These are phyloP conservation scores for Scytalopus superciliaris DNA, from an alignment of 2,113 vertebrate genomes.

Conservation along the genomic window DNA sequence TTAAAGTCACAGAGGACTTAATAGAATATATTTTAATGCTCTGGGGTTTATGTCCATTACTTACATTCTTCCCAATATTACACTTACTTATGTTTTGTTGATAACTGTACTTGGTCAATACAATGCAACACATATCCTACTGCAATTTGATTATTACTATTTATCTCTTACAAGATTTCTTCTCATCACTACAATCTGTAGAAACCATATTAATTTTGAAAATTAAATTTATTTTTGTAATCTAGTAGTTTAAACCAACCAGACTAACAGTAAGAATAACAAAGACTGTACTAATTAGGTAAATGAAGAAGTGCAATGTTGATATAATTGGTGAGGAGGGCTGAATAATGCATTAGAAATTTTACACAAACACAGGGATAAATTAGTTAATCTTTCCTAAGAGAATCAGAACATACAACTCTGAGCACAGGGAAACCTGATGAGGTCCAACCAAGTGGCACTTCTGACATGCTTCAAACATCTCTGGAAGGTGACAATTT, in stretches of 20 bases:
- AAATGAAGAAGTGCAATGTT: not conserved
- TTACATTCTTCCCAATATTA: not conserved
- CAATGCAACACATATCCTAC: rapidly evolving
- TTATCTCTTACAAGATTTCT: not conserved
- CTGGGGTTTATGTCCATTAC: not conserved
- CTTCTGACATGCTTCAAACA: not conserved
- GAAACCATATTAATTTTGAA: not conserved
- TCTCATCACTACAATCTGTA: not conserved
- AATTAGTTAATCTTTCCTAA: not conserved
- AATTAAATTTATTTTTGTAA: not conserved
- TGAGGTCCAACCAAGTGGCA: not conserved
- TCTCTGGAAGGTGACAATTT: not conserved
- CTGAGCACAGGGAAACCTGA: not conserved
- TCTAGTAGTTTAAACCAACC: not conserved
- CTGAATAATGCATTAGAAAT: not conserved
- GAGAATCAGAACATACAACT: not conserved
- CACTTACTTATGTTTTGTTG: not conserved
- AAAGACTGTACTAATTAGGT: not conserved
- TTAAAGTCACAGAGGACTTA: not conserved
- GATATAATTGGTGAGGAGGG: not conserved
- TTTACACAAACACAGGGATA: not conserved
- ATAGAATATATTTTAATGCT: not conserved
- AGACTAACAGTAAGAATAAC: not conserved
- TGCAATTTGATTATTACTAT: not conserved
- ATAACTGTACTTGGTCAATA: not conserved